Base-by-base conservation (phyloP, 2,797 vertebrate genomes). In the Adelosebastes latens region DNA sequence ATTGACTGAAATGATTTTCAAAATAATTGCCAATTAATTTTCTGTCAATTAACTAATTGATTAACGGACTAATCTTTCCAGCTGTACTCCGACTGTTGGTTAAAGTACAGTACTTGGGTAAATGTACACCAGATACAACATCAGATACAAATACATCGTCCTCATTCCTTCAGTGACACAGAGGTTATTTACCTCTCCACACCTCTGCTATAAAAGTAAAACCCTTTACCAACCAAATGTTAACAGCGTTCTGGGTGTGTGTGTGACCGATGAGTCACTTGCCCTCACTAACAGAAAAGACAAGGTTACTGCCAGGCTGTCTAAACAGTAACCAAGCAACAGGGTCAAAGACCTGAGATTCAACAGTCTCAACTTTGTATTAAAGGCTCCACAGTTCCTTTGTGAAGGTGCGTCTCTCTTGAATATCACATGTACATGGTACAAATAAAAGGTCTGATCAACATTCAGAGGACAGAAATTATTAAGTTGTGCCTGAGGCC, bases 281-380 rank as follows among this genome's bases (percentile, higher is more conserved):
- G 58, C 58, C 36, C 76, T 42, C 11, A 75, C 77, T 77, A 82
- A 85, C 85, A 81, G 68, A 73, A 75, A 46, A 61, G 34, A 46
- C 83, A 77, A 90, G 85, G 89, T 68, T 72, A 65, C 24, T 58
- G 27, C 64, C 14, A 85, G 78, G 77, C 83, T 89, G 85, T 86
- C 74, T 89, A 95, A 94, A 94, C 88, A 97, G 83, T 96, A 96
- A 96, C 96, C 86, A 94, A 84, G 87, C 89, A 82, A 75, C 90
- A 76, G 5, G 95, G 95, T 96, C 94, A 96, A 94, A 92, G 95
- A 94, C 94, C 95, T 82, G 80, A 31, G 22, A 56, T 31, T 18
- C 27, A 83, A 36, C 56, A 42, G 10, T 12, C 68, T 88, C 75
- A 61, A 86, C 88, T 80, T 66, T 64, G 80, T 39, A 85, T 83